Base-by-base conservation (phyloP, 92 coral and sea anemone species). In the Siderastrea siderea region DNA sequence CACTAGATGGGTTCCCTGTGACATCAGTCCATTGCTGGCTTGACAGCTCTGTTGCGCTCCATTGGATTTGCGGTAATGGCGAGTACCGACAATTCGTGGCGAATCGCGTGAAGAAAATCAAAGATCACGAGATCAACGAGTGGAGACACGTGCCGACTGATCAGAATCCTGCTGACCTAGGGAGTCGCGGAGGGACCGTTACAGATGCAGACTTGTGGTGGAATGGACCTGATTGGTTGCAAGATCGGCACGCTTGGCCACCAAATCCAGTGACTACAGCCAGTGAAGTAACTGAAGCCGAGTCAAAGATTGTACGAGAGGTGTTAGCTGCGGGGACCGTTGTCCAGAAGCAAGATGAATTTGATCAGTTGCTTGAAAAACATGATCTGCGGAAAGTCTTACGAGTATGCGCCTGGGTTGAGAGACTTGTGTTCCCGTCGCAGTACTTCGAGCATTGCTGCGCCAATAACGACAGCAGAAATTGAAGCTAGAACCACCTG, bases 211-310 rank as follows among this genome's bases (percentile, higher is more conserved):
- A 9, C 9, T 74, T 84, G 58, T 74, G 88, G 88, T 84, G 88
- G 88, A 45, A 74, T 14, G 88, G 90, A 9, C 90, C 84, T 38
- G 19, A 50, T 57, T 86, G 90, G 90, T 61, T 86, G 48, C 51
- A 68, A 55, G 78, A 77, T 64, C 68, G 17, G 38, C 53, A 78
- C 45, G 45, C 55, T 0, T 84, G 88, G 88, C 88, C 82, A 64
- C 47, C 73, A 43, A 84, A 75, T 46, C 88, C 82, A 19, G 71
- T 84, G 59, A 59, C 74, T 14, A 54, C 75, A 60, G 55, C 63
- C 17, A 75, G 83, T 10, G 75, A 71, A 68, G 78, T 6, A 15
- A n/a, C 84, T 1, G 77, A 77, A 63, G 78, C 84, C n/a, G 90
- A 77, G 70, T 80, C 90, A 52, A 76, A 78, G 47, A 47, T 86